These are phyloP conservation scores for Lepidurus apus DNA, from an alignment of 1,140 invertebrate genomes.

Conservation along the genomic window DNA sequence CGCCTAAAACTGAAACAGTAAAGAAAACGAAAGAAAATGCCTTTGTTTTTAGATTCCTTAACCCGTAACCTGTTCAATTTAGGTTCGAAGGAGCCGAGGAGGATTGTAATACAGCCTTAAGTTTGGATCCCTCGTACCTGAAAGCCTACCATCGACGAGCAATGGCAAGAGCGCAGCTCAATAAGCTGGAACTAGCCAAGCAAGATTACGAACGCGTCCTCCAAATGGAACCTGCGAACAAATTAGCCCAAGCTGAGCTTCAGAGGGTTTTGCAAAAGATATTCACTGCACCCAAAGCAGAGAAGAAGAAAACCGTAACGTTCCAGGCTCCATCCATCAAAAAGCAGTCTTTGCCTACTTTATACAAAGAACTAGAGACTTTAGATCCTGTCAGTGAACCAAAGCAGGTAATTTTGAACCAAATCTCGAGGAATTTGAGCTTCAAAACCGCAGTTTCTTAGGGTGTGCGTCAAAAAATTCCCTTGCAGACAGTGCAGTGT, in stretches of 20 bases:
- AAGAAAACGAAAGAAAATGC: background rate
- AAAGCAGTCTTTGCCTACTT: background rate
- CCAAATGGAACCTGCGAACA: slow-evolving; percentile 65
- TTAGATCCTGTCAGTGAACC: background rate
- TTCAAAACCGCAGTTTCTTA: background rate
- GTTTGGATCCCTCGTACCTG: slow-evolving; percentile 65
- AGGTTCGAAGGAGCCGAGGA: slow-evolving; percentile 66
- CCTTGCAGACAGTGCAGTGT: background rate
- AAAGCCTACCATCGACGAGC: slow-evolving; percentile 74
- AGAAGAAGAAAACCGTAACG: slow-evolving; percentile 37
- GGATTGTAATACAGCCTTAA: slow-evolving; percentile 66
- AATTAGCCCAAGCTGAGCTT: slow-evolving; percentile 54
- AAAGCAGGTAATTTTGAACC: background rate
- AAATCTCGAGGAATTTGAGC: background rate
- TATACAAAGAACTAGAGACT: background rate
- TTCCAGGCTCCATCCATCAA: slow-evolving; percentile 8
- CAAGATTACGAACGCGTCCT: slow-evolving; percentile 61
- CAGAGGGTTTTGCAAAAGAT: slow-evolving; percentile 53
- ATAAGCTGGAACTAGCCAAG: slow-evolving; percentile 58
- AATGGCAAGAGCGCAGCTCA: slow-evolving; percentile 57
- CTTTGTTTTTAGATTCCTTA: slow-evolving; percentile 19
- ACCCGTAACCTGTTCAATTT: slow-evolving; percentile 38
- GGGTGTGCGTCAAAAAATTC: background rate
- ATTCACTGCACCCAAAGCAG: slow-evolving; percentile 24
- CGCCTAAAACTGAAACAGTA: slow-evolving; percentile 78